These are phyloP conservation scores for Myathropa florea DNA, from an alignment of 2,888 invertebrate species.

Conservation along the genomic window DNA sequence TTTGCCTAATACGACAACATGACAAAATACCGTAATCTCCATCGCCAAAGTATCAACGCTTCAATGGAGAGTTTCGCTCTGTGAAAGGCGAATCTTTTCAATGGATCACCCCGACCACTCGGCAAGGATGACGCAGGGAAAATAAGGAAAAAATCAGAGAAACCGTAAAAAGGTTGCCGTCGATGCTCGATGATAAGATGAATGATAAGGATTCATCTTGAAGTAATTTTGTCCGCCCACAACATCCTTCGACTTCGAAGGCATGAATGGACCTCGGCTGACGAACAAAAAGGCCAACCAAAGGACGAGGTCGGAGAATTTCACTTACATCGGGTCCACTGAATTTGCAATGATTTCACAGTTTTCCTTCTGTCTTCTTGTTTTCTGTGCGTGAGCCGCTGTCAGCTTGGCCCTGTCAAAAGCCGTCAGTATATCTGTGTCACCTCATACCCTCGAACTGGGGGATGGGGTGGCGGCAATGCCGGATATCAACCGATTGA, in stretches of 20 bases:
- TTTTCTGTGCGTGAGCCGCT: neutral
- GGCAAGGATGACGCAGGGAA: neutral
- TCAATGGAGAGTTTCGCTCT: neutral
- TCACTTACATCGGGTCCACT: conserved; percentile 41
- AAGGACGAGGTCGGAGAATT: conserved; percentile 20
- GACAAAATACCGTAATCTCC: conserved; percentile 60
- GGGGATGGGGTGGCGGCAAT: conserved; percentile 7
- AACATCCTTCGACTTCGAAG: conserved; percentile 18
- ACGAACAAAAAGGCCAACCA: neutral
- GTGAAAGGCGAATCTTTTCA: conserved; percentile 12
- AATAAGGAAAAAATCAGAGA: neutral
- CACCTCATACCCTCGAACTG: neutral
- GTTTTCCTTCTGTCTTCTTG: neutral
- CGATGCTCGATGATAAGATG: conserved; percentile 66
- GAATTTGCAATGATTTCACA: conserved; percentile 40
- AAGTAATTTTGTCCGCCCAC: conserved; percentile 55
- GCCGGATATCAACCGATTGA: conserved; percentile 38
- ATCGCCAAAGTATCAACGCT: conserved; percentile 4
- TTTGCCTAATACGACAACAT: conserved; percentile 63
- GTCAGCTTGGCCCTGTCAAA: conserved; percentile 29
- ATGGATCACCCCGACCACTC: neutral
- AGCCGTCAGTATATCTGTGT: conserved; percentile 19
- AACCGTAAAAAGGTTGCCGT: conserved; percentile 57
- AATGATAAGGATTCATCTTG: conserved; percentile 67
- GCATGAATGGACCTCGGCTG: conserved; percentile 34